These are phyloP conservation scores for Bombus soroeensis DNA, from an alignment of 1,140 invertebrate species.

Conservation along the genomic window DNA sequence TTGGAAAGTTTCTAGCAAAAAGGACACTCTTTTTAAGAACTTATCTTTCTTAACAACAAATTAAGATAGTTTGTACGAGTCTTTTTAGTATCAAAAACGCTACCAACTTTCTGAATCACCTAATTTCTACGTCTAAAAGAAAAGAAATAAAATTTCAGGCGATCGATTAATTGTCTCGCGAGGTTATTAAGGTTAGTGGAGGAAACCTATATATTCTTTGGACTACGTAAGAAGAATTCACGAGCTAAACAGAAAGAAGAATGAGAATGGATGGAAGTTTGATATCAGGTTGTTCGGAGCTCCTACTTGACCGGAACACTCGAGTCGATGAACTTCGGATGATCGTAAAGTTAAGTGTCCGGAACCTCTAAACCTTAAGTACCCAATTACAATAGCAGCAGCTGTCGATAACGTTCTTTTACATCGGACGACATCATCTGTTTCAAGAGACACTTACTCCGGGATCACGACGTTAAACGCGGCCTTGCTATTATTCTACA, in stretches of 20 bases:
- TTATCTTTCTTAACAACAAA: too few species aligned
- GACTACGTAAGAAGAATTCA: neutral
- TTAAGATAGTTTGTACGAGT: too few species aligned
- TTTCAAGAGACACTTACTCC: slow-evolving; percentile 10
- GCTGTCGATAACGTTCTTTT: slow-evolving; percentile 41
- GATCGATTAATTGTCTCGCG: neutral
- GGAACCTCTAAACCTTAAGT: slow-evolving; percentile 44
- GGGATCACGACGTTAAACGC: neutral
- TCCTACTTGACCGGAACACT: slow-evolving; percentile 49
- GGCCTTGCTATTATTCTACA: neutral
- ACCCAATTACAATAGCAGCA: slow-evolving; percentile 51
- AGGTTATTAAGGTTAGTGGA: neutral
- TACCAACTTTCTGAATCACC: too few species aligned
- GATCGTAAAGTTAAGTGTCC: slow-evolving; percentile 55
- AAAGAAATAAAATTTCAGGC: neutral
- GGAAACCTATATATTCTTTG: neutral
- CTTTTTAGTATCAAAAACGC: too few species aligned
- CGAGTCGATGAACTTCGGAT: slow-evolving; percentile 41
- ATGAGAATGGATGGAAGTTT: neutral
- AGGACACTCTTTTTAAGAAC: too few species aligned
- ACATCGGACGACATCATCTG: slow-evolving; percentile 6
- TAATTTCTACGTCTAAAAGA: neutral
- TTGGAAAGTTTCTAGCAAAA: too few species aligned
- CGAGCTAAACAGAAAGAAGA: neutral
- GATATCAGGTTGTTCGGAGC: slow-evolving; percentile 24